These are phyloP conservation scores for Leptinotarsa rubiginosa DNA, from an alignment of 2,888 invertebrate species.

Conservation along the genomic window DNA sequence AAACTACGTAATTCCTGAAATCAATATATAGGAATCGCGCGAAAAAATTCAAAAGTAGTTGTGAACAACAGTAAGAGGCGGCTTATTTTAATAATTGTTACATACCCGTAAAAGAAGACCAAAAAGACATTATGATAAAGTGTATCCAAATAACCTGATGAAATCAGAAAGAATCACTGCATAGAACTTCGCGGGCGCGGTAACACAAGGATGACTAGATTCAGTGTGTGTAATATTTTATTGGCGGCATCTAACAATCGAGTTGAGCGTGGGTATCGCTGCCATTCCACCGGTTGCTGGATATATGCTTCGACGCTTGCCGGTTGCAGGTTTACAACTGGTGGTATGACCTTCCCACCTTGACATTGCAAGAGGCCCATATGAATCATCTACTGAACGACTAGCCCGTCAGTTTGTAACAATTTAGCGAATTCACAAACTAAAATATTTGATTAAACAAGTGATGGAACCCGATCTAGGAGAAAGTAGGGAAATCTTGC, in stretches of 20 bases:
- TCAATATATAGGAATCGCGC: constrained; percentile 34
- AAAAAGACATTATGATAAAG: constrained; percentile 45
- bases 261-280: constrained; percentile 25
- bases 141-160: constrained; percentile 1
- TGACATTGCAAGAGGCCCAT: constrained; percentile 30
- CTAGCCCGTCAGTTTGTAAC: not conserved
- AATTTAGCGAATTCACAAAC: no score
- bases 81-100: not conserved
- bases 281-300: constrained; percentile 28
- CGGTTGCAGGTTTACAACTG: constrained; percentile 16
- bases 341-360: constrained; percentile 34
- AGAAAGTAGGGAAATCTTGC: no score
- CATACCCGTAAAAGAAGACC: constrained; percentile 48
- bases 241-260: constrained; percentile 26
- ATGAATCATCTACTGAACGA: constrained; percentile 9
- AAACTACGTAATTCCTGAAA: constrained; percentile 34
- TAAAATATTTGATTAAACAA: no score
- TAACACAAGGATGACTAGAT: constrained; percentile 34
- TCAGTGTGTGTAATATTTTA: constrained; percentile 28
- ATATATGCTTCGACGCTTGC: constrained; percentile 21
- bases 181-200: constrained; percentile 10
- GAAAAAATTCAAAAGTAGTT: constrained; percentile 23
- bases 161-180: constrained; percentile 16
- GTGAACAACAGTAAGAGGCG: not conserved
- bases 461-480: no score